A percentile compares a stretch with the other conserved stretches of the same genome.
Evolutionary conservation across 2,797 vertebrate species (phyloP).

Genomic region (Molothrus ater): DNA sequence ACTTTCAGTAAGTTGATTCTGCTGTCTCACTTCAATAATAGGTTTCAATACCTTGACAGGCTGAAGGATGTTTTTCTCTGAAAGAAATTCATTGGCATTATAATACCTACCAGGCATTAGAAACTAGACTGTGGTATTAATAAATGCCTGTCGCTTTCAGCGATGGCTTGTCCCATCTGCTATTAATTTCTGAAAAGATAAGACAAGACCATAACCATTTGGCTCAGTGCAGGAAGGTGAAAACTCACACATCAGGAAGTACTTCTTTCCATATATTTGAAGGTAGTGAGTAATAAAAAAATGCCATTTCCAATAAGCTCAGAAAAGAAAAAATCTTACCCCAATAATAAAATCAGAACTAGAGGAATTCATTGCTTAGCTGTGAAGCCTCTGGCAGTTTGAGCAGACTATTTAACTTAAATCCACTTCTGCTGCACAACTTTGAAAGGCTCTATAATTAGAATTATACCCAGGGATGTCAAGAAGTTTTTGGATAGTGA

Average conservation of each 20-base stretch:
- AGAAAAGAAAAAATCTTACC: not conserved
- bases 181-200: slow-evolving; percentile 59
- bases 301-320: slow-evolving; percentile 44
- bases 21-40: not conserved
- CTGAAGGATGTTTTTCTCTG: slow-evolving; percentile 34
- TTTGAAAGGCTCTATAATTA: slow-evolving; percentile 60
- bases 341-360: slow-evolving; percentile 54
- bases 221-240: slow-evolving; percentile 30
- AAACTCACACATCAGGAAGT: slow-evolving; percentile 11
- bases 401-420: slow-evolving; percentile 65
- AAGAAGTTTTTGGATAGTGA: not conserved
- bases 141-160: slow-evolving; percentile 40
- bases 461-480: slow-evolving; percentile 31
- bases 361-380: slow-evolving; percentile 31
- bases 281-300: slow-evolving; percentile 53
- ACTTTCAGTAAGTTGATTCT: not conserved
- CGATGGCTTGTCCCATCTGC: slow-evolving; percentile 13
- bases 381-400: slow-evolving; percentile 46
- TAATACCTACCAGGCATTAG: slow-evolving; percentile 5
- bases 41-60: slow-evolving; percentile 32
- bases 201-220: slow-evolving; percentile 42
- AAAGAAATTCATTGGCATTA: not conserved
- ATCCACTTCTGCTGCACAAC: slow-evolving; percentile 21
- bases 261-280: slow-evolving; percentile 17
- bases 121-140: slow-evolving; percentile 39